Conservation (phyloP, 2,113 vertebrate species). For the Larimichthys crocea region DNA sequence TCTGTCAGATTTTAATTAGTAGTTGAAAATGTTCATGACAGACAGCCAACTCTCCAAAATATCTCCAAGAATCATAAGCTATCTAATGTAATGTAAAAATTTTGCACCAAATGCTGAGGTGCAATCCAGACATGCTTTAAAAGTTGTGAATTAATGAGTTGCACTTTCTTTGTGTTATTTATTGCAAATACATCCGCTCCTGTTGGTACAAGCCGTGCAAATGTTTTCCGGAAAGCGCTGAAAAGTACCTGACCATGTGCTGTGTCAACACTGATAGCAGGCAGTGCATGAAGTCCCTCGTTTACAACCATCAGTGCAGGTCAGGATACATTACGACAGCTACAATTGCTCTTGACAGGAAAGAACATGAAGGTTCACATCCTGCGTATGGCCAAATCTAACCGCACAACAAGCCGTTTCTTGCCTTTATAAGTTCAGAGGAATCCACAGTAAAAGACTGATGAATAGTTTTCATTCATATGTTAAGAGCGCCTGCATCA, state of each 20-base stretch:
- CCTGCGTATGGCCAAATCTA: constrained; percentile 25
- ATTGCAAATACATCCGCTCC: background rate
- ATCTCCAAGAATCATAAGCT: too few species aligned
- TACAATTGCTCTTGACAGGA: constrained; percentile 31
- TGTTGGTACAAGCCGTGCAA: background rate
- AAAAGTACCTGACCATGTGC: background rate
- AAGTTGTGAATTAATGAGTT: background rate
- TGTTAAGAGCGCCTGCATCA: background rate
- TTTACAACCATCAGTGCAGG: background rate
- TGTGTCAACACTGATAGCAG: background rate
- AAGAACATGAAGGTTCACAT: constrained; percentile 25
- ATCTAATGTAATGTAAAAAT: background rate
- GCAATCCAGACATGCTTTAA: too few species aligned
- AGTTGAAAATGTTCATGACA: background rate
- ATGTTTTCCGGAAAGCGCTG: background rate
- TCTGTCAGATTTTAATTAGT: background rate
- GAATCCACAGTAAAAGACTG: background rate
- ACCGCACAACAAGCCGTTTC: constrained; percentile 17
- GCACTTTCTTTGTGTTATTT: background rate
- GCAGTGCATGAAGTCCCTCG: background rate
- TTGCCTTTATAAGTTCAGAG: background rate
- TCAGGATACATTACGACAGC: constrained; percentile 4
- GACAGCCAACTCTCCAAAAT: background rate
- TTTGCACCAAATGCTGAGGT: background rate
- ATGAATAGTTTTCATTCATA: background rate